Evolutionary conservation across 2,113 vertebrate genomes (phyloP), one percentile per base, ranked within the genome.

Genomic region (Hystrix cristata): DNA sequence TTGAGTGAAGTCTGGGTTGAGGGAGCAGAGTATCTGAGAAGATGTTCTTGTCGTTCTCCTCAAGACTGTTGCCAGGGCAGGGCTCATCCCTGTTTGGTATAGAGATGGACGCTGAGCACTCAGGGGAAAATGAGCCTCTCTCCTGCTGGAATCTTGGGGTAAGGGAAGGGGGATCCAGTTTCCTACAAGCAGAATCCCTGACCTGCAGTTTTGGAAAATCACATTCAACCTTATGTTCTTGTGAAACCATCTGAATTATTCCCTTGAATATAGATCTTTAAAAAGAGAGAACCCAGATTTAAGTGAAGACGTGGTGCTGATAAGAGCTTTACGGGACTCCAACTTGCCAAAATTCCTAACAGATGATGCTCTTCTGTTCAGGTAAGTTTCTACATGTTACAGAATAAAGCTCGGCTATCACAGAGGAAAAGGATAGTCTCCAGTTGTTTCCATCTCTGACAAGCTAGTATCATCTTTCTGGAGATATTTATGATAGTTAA

Each of bases 341-440:
- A 99, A 99, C 94, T 98, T 99, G 53, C 99, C 99, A 55, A 99
- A 99, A 97, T 99, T 99, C 97, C 98, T 99, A 74, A 98, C 98
- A 71, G 99, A 99, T 53, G 99, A 99, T 46, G 98, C 99, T 62
- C 5, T 99, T 91, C 98, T 99, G 38, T 99, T 99, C 95, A 98
- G 99, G 99, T 99, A 97, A 67, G 57, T 92, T 92, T 87, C 46
- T 88, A 2, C 27, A 19, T 3, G 3, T 72, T 62, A 38, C 12
- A 38, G 18, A 57, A 31, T 57, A 86, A 87, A 93, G 16, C 43
- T 7, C 12, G 29, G 21, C 53, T 74, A 8, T 19, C 16, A 5
- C 3, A 82, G 62, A 53, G 7, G 3, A 72, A 55, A 80, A 27
- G 7, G 15, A 4, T 8, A 14, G 18, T 67, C 51, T 81, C 43